Base-by-base conservation (phyloP, 2,113 vertebrate species). In the Origma solitaria region DNA sequence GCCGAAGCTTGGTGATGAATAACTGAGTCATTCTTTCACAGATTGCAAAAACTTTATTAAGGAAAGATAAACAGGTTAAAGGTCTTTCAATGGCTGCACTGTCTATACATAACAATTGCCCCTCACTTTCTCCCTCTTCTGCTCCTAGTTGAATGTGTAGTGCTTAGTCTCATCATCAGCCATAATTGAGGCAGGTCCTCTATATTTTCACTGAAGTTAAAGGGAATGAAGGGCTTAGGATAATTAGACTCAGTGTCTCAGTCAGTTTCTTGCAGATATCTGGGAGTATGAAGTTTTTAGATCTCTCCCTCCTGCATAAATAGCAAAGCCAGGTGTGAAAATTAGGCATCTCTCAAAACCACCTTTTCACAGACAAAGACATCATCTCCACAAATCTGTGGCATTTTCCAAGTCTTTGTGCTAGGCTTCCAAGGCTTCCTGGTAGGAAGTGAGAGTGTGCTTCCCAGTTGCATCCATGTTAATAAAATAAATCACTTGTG, bases 51-150 rank as follows among this genome's bases (percentile, higher is more conserved):
- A 68, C 62, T 97, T 93, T 85, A 51, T 73, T 86, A 95, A 84
- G 61, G 56, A 72, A 95, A 94, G 35, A 85, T 27, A 77, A 94
- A 96, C 57, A 94, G 44, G 60, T 94, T 88, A 88, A 66, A 94
- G 57, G 62, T 69, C 76, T 92, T 72, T 94, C 58, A 58, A 14
- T 80, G 68, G 27, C 60, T 75, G 40, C 2, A 1, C 35, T 72
- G 45, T 27, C 68, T 83, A 56, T 35, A 40, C 54, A 80, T 61
- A 84, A 72, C 66, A 95, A 94, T 78, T 93, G 53, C 13, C 49
- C 45, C 37, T 90, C 4, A 3, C n/a, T 87, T 96, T 83, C 60
- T 27, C 47, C 31, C 3, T 27, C 9, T 21, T 23, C 7, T 3
- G 4, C 33, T 57, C 14, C 54, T 77, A 16, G 15, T 7, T 72